These are phyloP conservation scores for Archocentrus centrarchus DNA, from an alignment of 2,113 vertebrate species.

Conservation along the genomic window DNA sequence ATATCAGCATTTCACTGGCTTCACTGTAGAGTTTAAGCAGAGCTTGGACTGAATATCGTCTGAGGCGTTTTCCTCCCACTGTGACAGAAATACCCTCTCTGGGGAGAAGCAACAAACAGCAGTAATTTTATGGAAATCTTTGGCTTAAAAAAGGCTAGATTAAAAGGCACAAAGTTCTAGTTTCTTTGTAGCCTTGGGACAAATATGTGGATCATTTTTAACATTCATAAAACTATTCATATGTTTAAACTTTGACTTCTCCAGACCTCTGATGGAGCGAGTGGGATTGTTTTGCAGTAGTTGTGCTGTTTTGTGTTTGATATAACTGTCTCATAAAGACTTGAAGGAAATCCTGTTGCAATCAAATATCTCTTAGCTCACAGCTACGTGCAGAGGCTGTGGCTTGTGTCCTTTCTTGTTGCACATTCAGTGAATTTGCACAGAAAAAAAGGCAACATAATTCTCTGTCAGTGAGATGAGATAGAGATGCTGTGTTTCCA, in stretches of 20 bases:
- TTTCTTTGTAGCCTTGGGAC: neutral
- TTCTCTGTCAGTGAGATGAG: slow-evolving; percentile 3
- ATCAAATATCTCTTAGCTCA: neutral
- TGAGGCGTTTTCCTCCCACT: neutral
- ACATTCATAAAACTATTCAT: neutral
- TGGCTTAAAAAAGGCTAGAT: neutral
- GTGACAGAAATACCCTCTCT: neutral
- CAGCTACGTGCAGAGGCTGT: neutral
- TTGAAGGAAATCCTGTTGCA: neutral
- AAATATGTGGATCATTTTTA: neutral
- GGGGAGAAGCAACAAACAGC: neutral
- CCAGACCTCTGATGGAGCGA: rapidly evolving
- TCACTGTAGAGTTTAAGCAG: neutral
- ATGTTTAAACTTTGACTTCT: neutral
- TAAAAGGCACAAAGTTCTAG: neutral
- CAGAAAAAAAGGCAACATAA: neutral
- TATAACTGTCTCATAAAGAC: neutral
- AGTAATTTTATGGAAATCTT: slow-evolving; percentile 21
- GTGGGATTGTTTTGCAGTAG: neutral
- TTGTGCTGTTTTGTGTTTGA: neutral
- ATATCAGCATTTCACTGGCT: too few species aligned
- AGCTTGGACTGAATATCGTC: neutral
- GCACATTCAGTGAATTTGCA: neutral
- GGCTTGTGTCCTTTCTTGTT: neutral
- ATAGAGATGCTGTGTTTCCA: neutral